Evolutionary conservation across 1,140 invertebrate genomes (phyloP), one percentile per base, ranked within the genome.

Genomic region (Papilio helenus): DNA sequence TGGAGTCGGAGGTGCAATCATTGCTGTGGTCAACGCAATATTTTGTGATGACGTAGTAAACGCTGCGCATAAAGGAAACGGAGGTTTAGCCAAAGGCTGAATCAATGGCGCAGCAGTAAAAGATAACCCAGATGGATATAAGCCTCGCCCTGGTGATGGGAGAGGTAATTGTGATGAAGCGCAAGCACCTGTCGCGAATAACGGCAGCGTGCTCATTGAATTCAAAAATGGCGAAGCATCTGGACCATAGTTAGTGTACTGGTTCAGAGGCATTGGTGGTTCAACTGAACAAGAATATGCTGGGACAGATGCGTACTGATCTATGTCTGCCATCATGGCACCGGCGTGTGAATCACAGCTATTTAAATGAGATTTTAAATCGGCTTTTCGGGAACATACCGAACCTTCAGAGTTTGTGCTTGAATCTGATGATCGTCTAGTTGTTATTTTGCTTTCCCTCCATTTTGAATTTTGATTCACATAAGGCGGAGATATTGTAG

Each of bases 1-100:
- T 16, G 95, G 93, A 29, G 94, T 91, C 26, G 93, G 89, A 71
- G 95, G 92, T 77, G 95, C 95, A 23, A 97, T 97, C 96, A 97
- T 97, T 0, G 97, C 96, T 8, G 97, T 96, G 3, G 97, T 97
- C 2, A 97, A 88, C 0, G 96, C 97, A 95, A 97, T 97, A 85
- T 97, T 97, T 87, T 97, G 96, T 61, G 97, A 96, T 3, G 97
- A 97, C 18, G 97, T 96, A 7, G 97, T 97, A 86, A 98, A 98
- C 4, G 97, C 97, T 4, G 96, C 96, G 92, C 96, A 97, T 0
- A 96, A 92, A 18, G 96, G 84, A 83, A 92, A 93, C 12, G 94
- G 87, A 72, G 95, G 87, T 81, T 93, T 92, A 8, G 88, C 82
- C 20, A 88, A 81, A 16, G 87, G 81, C 77, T 82, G 89, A 58